Evolutionary conservation across 2,888 invertebrate species (phyloP).

Genomic region (Rhamphomyia laevipes): DNA sequence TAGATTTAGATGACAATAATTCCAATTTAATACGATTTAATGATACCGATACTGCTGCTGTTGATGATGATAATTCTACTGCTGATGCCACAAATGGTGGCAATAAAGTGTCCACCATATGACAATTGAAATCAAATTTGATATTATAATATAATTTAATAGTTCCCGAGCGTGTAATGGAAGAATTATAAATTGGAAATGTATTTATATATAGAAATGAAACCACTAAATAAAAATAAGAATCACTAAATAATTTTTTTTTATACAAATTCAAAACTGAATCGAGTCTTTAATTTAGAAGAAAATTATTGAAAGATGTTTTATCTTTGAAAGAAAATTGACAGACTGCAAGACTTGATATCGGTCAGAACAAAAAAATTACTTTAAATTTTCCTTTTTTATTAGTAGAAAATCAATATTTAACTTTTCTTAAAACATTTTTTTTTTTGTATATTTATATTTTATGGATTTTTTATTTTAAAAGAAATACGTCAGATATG

Average conservation of each 20-base stretch:
- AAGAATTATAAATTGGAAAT: too few species aligned
- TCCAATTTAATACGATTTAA: not conserved
- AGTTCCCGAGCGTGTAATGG: not conserved
- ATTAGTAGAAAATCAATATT: too few species aligned
- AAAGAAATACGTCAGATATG: constrained; percentile 2
- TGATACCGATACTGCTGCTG: not conserved
- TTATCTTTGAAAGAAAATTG: too few species aligned
- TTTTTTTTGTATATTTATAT: not conserved
- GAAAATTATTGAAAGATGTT: too few species aligned
- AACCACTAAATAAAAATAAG: too few species aligned
- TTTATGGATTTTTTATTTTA: not conserved
- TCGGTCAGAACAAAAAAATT: too few species aligned
- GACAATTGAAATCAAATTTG: constrained; percentile 16
- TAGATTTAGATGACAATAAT: not conserved
- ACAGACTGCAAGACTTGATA: too few species aligned
- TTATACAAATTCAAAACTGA: too few species aligned
- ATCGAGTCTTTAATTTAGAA: too few species aligned
- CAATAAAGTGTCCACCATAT: constrained; percentile 33
- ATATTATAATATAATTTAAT: not conserved
- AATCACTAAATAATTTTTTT: too few species aligned
- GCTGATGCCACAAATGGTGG: constrained; percentile 26
- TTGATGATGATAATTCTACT: not conserved
- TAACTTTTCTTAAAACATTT: too few species aligned
- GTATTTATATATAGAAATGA: too few species aligned
- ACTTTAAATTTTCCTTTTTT: not conserved